phyloP scores from a whole-genome alignment of 2,113 vertebrate genomes.

The Erinaceus europaeus region DNA sequence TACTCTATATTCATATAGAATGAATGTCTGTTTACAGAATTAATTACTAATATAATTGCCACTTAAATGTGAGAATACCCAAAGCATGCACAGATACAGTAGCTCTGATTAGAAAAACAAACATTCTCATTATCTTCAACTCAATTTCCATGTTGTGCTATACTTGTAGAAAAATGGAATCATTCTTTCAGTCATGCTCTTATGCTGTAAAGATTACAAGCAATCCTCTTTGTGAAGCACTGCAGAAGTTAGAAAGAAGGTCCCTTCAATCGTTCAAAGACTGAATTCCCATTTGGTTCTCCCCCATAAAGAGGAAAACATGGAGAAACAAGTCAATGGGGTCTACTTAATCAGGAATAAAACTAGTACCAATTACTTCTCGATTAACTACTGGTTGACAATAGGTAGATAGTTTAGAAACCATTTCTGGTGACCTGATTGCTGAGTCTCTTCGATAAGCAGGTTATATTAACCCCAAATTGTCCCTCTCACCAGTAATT shows the following conservation, averaged over 20 bases:
- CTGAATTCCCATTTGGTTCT: conserved; percentile 11
- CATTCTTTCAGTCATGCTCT: background rate
- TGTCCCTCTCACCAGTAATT: too few species aligned
- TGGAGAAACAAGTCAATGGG: background rate
- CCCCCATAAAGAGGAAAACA: background rate
- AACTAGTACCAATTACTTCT: conserved; percentile 21
- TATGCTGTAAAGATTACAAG: background rate
- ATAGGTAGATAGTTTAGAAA: too few species aligned
- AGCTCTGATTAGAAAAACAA: conserved; percentile 16
- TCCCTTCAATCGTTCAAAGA: too few species aligned
- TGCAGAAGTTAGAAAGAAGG: background rate
- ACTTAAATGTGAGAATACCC: background rate
- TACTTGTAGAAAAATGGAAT: background rate
- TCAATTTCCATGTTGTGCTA: background rate
- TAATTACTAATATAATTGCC: background rate
- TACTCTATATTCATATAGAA: background rate
- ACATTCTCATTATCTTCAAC: background rate
- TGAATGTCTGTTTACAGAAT: background rate
- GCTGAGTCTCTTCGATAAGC: too few species aligned
- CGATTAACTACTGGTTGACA: background rate
- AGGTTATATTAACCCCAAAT: too few species aligned
- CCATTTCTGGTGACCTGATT: too few species aligned
- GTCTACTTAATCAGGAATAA: conserved; percentile 25
- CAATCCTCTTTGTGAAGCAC: background rate
- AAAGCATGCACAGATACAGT: background rate